Base-by-base conservation (phyloP, 2,797 vertebrate genomes). In the Semaprochilodus insignis region DNA sequence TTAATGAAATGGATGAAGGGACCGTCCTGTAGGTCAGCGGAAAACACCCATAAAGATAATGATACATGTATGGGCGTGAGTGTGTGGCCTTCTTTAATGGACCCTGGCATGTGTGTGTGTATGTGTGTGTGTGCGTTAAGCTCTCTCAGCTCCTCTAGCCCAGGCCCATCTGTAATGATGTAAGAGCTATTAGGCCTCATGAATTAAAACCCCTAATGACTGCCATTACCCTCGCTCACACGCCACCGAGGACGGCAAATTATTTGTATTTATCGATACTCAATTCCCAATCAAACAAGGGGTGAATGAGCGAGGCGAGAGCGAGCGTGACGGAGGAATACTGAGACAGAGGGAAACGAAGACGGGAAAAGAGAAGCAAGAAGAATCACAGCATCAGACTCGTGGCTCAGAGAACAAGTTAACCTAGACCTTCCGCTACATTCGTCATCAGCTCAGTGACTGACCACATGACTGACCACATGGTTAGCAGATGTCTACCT, bases 151-250 rank as follows among this genome's bases (percentile, higher is more conserved):
- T 70, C 16, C 67, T 77, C 44, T 48, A 72, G 40, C 48, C 70
- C 54, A 31, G 19, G 19, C 15, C 52, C 27, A n/a, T 71, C 67
- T 7, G 62, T 17, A 36, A 19, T 77, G 69, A 77, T 19, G 63
- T 67, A 69, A 63, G 62, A 67, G 62, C 52, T 67, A 78, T 76
- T 78, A 76, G 75, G 14, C 51, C 23, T 60, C 54, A 60, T 81
- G 70, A 85, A 82, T 81, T 81, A 78, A 60, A 60, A 69, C 19
- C 31, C 25, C 60, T 78, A 85, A 82, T 78, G 75, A 78, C 31
- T 13, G 62, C 67, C 71, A 62, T 78, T 78, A 78, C 76, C 65
- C 52, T 82, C 31, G 4, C 40, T 62, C 44, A 51, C 83, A 81
- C 63, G 66, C 71, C 83, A 75, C 36, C 7, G 31, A 78, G 66